Base-by-base conservation (phyloP, 2,113 vertebrate genomes). In the Festucalex cinctus region DNA sequence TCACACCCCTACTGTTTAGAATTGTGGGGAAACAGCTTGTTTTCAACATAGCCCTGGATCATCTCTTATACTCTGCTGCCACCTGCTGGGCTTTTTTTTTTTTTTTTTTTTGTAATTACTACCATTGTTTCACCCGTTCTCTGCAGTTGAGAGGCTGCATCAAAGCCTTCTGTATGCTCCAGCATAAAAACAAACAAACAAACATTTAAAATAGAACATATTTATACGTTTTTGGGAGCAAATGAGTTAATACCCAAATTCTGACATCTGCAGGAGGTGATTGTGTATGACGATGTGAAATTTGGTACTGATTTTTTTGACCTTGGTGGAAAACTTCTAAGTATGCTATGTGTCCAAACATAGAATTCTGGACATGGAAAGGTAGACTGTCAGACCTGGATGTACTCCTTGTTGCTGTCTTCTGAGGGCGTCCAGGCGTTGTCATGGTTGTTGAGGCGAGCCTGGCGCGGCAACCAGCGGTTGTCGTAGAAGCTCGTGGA, bases 401-500 rank as follows among this genome's bases (percentile, higher is more conserved):
- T 94, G 65, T 91, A 98, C 70, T 99, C 97, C 77, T 93, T 98
- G 93, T 92, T 95, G 90, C 93, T 97, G 85, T 98, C 97, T 71
- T 96, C 92, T 8, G 92, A 91, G 8, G 97, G 97, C 0, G 97
- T 98, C 97, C 97, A 98, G 75, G 94, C 97, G 0, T 99, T 98
- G 91, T 98, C 94, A 2, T 94, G 92, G 2, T 96, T 96, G 74
- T 98, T 95, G 70, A 98, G 95, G 8, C 97, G 94, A 36, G 95
- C 95, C 77, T 98, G 95, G 0, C 95, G 94, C 0, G 97, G 94
- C 2, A 93, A 85, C 97, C 97, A 99, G 81, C 92, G 93, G 37
- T 90, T 93, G 20, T 96, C 95, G 0, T 94, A 94, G 76, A 98
- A 98, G 5, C 92, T 90, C 0, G 95, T 94, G 0, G 97, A 99